These are phyloP conservation scores for Notothenia rossii DNA, from an alignment of 2,113 vertebrate species.

Conservation along the genomic window DNA sequence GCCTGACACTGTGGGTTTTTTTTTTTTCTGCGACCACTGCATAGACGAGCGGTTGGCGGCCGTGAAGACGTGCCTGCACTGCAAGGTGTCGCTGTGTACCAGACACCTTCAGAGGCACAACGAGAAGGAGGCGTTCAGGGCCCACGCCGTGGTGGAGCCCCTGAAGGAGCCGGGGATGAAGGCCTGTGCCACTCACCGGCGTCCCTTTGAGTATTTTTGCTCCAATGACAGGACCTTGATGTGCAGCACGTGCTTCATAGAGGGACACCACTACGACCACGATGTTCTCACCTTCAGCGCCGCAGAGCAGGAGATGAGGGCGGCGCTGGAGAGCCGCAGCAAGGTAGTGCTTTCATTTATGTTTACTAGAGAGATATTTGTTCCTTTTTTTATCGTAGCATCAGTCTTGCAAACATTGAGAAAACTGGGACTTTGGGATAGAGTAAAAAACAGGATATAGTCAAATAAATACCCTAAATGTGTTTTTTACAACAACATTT, in stretches of 20 bases:
- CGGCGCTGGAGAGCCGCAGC: slow-evolving; percentile 58
- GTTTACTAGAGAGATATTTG: too few species aligned
- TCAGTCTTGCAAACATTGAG: background rate
- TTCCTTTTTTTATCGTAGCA: background rate
- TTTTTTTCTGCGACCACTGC: slow-evolving; percentile 84
- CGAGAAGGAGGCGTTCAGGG: slow-evolving; percentile 63
- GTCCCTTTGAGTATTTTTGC: slow-evolving; percentile 82
- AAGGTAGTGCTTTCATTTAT: slow-evolving; percentile 52
- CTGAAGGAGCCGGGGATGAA: background rate
- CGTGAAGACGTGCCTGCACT: slow-evolving; percentile 80
- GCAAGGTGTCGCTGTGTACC: slow-evolving; percentile 82
- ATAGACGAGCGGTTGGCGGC: slow-evolving; percentile 62
- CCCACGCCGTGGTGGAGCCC: slow-evolving; percentile 73
- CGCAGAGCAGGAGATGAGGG: slow-evolving; percentile 79
- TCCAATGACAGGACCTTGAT: slow-evolving; percentile 61
- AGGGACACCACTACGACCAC: slow-evolving; percentile 77
- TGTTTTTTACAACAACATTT: too few species aligned
- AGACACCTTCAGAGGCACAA: slow-evolving; percentile 81
- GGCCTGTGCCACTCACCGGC: slow-evolving; percentile 72
- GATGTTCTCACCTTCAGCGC: slow-evolving; percentile 71
- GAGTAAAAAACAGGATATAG: background rate
- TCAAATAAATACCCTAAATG: background rate
- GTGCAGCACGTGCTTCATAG: slow-evolving; percentile 72
- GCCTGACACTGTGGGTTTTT: background rate
- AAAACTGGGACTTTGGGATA: background rate